Conservation (phyloP, 1,140 invertebrate genomes). For the Euura saliciscinereae region DNA sequence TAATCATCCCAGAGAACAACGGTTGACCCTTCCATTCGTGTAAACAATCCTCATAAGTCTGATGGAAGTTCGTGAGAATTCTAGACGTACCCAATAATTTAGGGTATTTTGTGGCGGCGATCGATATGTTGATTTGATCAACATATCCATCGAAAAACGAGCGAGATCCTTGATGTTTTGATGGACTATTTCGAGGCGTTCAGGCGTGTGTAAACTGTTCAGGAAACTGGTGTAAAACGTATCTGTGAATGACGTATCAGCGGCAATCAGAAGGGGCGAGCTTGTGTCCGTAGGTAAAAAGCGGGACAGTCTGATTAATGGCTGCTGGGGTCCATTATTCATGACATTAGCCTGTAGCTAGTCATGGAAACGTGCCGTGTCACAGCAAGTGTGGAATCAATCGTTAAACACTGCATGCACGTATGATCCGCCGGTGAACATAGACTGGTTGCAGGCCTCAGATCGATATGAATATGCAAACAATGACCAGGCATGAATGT, state of each 20-base stretch:
- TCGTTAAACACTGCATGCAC: slow-evolving; percentile 10
- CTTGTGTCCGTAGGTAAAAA: background rate
- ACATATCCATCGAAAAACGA: too few relatives aligned
- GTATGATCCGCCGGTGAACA: background rate
- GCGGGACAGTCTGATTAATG: slow-evolving; percentile 9
- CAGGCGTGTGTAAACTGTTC: background rate
- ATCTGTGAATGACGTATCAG: background rate
- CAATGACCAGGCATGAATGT: too few relatives aligned
- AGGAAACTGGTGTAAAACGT: background rate
- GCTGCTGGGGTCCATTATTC: slow-evolving; percentile 23
- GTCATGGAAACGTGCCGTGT: slow-evolving; percentile 27
- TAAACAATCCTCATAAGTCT: too few relatives aligned
- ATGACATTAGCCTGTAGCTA: slow-evolving; percentile 26
- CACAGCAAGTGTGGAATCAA: slow-evolving; percentile 33
- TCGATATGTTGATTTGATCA: too few relatives aligned
- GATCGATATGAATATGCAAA: too few relatives aligned
- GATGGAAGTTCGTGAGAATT: too few relatives aligned
- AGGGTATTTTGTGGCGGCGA: too few relatives aligned
- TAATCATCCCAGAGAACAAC: too few relatives aligned
- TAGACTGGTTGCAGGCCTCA: too few relatives aligned
- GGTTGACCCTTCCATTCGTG: too few relatives aligned
- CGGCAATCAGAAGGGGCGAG: slow-evolving; percentile 5
- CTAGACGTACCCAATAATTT: too few relatives aligned
- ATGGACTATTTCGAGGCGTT: background rate
- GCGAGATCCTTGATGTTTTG: too few relatives aligned